These are phyloP conservation scores for Camptogramma bilineatum DNA, from an alignment of 2,888 invertebrate genomes.

Conservation along the genomic window DNA sequence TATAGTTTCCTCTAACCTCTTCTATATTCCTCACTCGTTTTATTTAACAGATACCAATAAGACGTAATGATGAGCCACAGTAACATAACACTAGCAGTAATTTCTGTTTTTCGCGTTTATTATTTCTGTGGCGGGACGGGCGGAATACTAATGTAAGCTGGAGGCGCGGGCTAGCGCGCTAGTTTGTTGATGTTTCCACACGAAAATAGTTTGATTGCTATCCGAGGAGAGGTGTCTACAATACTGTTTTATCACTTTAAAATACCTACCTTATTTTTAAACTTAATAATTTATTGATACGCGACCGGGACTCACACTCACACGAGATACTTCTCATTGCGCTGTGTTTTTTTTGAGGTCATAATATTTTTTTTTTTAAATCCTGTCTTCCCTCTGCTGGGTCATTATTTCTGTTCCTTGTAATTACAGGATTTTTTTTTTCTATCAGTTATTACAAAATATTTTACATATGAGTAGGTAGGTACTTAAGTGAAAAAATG, in stretches of 20 bases:
- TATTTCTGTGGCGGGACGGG: constrained; percentile 33
- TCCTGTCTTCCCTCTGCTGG: no score
- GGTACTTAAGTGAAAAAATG: no score
- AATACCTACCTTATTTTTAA: background rate
- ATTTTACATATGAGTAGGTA: no score
- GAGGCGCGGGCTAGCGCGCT: constrained; percentile 16
- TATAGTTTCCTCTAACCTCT: constrained; percentile 11
- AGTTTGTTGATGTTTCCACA: constrained; percentile 9
- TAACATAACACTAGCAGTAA: constrained; percentile 44
- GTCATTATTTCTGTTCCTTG: no score
- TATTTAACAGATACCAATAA: constrained; percentile 33
- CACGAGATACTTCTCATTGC: no score
- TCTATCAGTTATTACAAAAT: no score
- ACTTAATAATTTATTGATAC: no score
- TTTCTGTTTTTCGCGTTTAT: constrained; percentile 43
- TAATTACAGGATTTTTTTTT: no score
- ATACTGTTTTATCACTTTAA: background rate
- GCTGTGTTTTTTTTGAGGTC: no score
- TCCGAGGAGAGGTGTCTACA: background rate
- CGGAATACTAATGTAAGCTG: constrained; percentile 38
- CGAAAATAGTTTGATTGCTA: constrained; percentile 1
- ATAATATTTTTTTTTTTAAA: no score
- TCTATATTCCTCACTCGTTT: constrained; percentile 24
- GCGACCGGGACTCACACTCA: no score
- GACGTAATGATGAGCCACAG: constrained; percentile 33